Evolutionary conservation across 1,140 invertebrate species (phyloP).

Genomic region (Dolichoris vasculosae): DNA sequence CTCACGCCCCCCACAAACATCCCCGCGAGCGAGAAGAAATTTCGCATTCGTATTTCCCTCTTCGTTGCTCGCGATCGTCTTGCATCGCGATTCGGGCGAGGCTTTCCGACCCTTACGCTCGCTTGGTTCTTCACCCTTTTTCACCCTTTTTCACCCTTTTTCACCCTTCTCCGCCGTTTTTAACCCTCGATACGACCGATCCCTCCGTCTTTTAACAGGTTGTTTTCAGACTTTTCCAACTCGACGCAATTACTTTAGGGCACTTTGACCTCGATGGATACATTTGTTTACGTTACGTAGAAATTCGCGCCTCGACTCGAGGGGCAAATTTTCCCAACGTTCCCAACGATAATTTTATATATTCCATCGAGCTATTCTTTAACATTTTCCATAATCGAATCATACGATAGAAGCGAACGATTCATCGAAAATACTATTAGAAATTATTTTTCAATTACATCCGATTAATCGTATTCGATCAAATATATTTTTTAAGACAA

Average conservation of each 20-base stretch:
- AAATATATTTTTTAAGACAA: too few species aligned
- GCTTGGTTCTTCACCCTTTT: not conserved
- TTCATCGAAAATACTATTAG: too few species aligned
- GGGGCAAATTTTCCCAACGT: too few species aligned
- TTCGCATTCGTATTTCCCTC: not conserved
- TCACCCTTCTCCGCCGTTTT: not conserved
- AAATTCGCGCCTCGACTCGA: too few species aligned
- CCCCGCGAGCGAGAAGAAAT: not conserved
- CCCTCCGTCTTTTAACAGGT: not conserved
- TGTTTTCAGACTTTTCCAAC: not conserved
- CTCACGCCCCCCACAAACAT: not conserved
- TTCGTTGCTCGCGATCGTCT: not conserved
- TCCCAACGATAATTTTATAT: too few species aligned
- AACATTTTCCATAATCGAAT: too few species aligned
- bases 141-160: not conserved
- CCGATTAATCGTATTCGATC: too few species aligned
- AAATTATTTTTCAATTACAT: too few species aligned
- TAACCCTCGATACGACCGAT: not conserved
- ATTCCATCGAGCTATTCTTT: too few species aligned
- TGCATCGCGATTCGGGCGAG: not conserved
- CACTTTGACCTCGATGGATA: not conserved
- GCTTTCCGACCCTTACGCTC: not conserved
- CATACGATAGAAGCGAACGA: too few species aligned
- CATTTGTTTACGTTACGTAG: too few species aligned
- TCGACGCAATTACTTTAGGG: not conserved